Evolutionary conservation across 2,888 invertebrate genomes (phyloP).

Genomic region (Pseudoips prasinana): DNA sequence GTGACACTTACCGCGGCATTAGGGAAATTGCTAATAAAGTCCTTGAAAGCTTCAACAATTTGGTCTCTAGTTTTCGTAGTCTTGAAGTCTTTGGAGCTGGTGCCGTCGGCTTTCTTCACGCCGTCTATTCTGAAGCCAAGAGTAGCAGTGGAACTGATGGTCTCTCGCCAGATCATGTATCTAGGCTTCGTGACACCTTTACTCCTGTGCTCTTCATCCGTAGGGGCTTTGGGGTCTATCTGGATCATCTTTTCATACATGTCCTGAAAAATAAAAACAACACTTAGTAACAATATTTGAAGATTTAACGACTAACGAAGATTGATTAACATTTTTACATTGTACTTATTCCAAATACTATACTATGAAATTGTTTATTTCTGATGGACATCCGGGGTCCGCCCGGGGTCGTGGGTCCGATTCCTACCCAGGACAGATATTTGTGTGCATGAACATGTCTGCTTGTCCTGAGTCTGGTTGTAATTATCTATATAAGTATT

Average conservation of each 20-base stretch:
- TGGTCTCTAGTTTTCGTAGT: constrained; percentile 93
- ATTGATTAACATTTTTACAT: too few relatives aligned
- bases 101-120: constrained; percentile 93
- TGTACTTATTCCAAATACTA: too few relatives aligned
- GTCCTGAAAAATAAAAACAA: constrained; percentile 85
- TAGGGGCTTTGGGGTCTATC: constrained; percentile 94
- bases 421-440: too few relatives aligned
- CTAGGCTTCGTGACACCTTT: constrained; percentile 97
- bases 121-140: constrained; percentile 98
- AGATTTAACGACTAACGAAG: too few relatives aligned
- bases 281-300: constrained; percentile 1
- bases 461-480: too few relatives aligned
- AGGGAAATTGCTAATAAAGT: constrained; percentile 90
- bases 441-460: too few relatives aligned
- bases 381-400: too few relatives aligned
- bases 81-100: constrained; percentile 97
- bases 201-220: constrained; percentile 92
- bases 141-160: constrained; percentile 97
- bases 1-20: constrained; percentile 91
- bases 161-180: constrained; percentile 98
- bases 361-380: too few relatives aligned
- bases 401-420: too few relatives aligned
- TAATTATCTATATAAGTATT: too few relatives aligned
- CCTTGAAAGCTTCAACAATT: constrained; percentile 89
- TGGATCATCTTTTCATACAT: constrained; percentile 99